phyloP scores from a whole-genome alignment of 2,888 invertebrate species.

The Xestobium rufovillosum region DNA sequence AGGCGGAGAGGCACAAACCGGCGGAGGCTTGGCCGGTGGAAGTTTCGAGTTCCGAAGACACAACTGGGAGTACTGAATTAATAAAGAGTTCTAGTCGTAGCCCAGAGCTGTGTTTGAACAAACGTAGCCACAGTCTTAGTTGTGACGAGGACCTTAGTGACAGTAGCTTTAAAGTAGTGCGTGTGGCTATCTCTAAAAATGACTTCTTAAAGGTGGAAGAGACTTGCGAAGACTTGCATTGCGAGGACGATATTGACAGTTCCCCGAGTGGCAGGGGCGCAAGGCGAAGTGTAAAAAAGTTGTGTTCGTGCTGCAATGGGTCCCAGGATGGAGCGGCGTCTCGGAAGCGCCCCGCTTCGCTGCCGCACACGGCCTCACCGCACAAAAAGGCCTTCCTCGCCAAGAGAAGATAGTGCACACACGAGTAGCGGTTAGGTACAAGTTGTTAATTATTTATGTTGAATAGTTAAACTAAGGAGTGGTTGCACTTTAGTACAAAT shows the following conservation, averaged over 20 bases:
- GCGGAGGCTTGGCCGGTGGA: slow-evolving; percentile 28
- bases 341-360: slow-evolving; percentile 35
- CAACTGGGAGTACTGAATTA: slow-evolving; percentile 35
- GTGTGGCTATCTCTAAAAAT: slow-evolving; percentile 34
- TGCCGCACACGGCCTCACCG: slow-evolving; percentile 35
- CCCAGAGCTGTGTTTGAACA: slow-evolving; percentile 28
- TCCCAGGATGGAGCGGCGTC: slow-evolving; percentile 28
- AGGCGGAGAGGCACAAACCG: slow-evolving; percentile 31
- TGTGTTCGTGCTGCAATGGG: slow-evolving; percentile 41
- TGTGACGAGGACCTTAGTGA: slow-evolving; percentile 30
- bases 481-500: slow-evolving; percentile 43
- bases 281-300: slow-evolving; percentile 37
- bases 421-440: slow-evolving; percentile 22
- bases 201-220: slow-evolving; percentile 30
- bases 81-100: slow-evolving; percentile 27
- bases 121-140: slow-evolving; percentile 23
- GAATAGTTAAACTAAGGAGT: slow-evolving; percentile 33
- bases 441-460: slow-evolving; percentile 29
- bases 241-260: slow-evolving; percentile 31
- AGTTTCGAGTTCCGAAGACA: slow-evolving; percentile 40
- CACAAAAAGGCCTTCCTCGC: slow-evolving; percentile 40
- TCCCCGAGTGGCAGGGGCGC: slow-evolving; percentile 36
- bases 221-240: slow-evolving; percentile 33
- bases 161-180: slow-evolving; percentile 32
- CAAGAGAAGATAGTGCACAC: slow-evolving; percentile 43